Evolutionary conservation across 2,888 invertebrate species (phyloP).

Genomic region (Xanthia togata): DNA sequence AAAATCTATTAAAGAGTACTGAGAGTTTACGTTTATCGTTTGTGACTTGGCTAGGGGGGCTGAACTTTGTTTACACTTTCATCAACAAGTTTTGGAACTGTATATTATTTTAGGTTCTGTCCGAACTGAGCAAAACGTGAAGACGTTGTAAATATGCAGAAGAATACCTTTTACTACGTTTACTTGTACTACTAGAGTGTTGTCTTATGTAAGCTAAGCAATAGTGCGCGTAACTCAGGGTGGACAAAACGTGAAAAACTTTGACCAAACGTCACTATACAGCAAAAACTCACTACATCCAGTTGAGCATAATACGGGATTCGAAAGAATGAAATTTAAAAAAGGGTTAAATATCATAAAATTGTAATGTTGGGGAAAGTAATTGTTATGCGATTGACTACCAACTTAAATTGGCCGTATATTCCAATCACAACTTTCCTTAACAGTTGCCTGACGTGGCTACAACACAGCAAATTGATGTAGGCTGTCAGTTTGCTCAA

Average conservation of each 20-base stretch:
- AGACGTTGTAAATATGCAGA: neutral
- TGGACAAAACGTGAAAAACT: neutral
- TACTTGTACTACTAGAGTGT: neutral
- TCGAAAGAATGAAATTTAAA: neutral
- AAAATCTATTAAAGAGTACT: too few relatives aligned
- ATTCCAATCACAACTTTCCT: too few relatives aligned
- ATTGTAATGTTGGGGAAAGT: neutral
- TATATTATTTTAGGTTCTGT: slow-evolving; percentile 1
- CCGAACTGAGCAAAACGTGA: neutral
- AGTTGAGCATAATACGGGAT: neutral
- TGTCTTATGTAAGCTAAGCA: neutral
- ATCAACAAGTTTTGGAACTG: slow-evolving; percentile 13
- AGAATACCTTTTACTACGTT: neutral
- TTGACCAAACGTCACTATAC: neutral
- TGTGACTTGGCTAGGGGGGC: too few relatives aligned
- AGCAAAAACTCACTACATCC: neutral
- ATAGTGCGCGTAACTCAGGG: neutral
- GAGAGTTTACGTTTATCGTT: too few relatives aligned
- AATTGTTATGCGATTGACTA: too few relatives aligned
- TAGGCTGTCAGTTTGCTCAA: too few relatives aligned
- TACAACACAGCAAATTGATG: too few relatives aligned
- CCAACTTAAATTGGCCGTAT: too few relatives aligned
- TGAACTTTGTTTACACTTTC: slow-evolving; percentile 6
- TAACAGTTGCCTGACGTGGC: too few relatives aligned
- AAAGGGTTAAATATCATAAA: neutral